These are phyloP conservation scores for Cebus imitator DNA, from an alignment of 2,113 vertebrate genomes.

Conservation along the genomic window DNA sequence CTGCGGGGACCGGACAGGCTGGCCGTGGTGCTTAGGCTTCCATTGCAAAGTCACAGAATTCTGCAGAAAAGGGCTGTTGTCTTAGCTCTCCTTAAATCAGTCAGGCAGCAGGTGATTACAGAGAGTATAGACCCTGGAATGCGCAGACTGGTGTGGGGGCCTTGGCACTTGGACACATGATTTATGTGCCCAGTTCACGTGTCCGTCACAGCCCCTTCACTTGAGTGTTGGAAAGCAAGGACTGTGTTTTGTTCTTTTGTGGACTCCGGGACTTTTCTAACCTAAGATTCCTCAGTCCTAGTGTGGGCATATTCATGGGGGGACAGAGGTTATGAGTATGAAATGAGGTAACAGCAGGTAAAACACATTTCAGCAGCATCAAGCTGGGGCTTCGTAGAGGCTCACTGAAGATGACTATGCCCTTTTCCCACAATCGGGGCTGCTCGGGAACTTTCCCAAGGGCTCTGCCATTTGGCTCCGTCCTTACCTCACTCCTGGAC, in stretches of 20 bases:
- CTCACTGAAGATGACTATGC: too few relatives aligned
- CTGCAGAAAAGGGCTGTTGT: too few relatives aligned
- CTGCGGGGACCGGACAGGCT: accelerated
- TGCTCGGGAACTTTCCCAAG: not conserved
- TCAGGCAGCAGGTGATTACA: too few relatives aligned
- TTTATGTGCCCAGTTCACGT: too few relatives aligned
- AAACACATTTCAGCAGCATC: too few relatives aligned
- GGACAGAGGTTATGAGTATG: not conserved
- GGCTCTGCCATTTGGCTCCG: accelerated
- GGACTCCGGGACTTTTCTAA: not conserved
- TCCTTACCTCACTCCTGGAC: not conserved
- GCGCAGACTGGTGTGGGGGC: not conserved
- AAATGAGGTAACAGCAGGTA: not conserved
- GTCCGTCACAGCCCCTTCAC: not conserved
- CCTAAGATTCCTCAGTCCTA: not conserved
- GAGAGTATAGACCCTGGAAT: not conserved
- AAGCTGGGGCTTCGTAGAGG: not conserved
- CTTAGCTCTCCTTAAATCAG: too few relatives aligned
- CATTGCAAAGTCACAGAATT: accelerated
- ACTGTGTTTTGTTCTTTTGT: not conserved
- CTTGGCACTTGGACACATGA: not conserved
- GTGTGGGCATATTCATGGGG: not conserved
- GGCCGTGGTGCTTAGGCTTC: not conserved
- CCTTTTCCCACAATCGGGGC: accelerated
- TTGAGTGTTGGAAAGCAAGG: too few relatives aligned